Conservation (phyloP, 2,113 vertebrate genomes). For the Tenrec ecaudatus region DNA sequence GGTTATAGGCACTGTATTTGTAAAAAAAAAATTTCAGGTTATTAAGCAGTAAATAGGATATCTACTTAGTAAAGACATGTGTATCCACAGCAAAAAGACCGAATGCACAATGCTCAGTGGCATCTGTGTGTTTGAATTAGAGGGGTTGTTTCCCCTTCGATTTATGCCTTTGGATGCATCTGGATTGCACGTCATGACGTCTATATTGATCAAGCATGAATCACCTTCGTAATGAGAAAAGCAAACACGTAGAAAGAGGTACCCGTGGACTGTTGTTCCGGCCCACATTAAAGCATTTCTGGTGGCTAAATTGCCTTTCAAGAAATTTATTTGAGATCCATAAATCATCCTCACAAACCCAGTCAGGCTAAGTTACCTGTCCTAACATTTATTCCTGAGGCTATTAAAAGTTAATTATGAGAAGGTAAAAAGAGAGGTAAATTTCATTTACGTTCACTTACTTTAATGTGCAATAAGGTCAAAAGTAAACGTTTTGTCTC, state of each 20-base stretch:
- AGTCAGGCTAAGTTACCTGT: slow-evolving; percentile 80
- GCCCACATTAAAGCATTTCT: background rate
- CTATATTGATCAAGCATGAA: background rate
- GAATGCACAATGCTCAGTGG: background rate
- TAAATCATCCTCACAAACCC: slow-evolving; percentile 80
- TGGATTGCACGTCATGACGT: background rate
- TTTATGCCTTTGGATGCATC: background rate
- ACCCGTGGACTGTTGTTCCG: background rate
- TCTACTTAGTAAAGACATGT: slow-evolving; percentile 20
- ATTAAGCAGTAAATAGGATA: slow-evolving; percentile 14
- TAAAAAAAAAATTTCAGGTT: slow-evolving; percentile 26
- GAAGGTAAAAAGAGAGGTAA: slow-evolving; percentile 83
- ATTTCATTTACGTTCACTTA: slow-evolving; percentile 87
- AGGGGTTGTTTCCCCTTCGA: background rate
- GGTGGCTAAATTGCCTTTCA: slow-evolving; percentile 46
- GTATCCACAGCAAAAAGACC: slow-evolving; percentile 13
- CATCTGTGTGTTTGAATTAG: background rate
- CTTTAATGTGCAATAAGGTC: slow-evolving; percentile 84
- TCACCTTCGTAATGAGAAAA: slow-evolving; percentile 37
- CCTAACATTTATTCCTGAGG: slow-evolving; percentile 80
- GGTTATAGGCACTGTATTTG: background rate
- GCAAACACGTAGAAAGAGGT: background rate
- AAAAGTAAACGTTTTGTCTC: slow-evolving; percentile 86
- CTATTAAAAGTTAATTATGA: slow-evolving; percentile 85
- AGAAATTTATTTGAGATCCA: slow-evolving; percentile 45